These are phyloP conservation scores for Hemicrepidius hirtus DNA, from an alignment of 2,888 invertebrate species.

Conservation along the genomic window DNA sequence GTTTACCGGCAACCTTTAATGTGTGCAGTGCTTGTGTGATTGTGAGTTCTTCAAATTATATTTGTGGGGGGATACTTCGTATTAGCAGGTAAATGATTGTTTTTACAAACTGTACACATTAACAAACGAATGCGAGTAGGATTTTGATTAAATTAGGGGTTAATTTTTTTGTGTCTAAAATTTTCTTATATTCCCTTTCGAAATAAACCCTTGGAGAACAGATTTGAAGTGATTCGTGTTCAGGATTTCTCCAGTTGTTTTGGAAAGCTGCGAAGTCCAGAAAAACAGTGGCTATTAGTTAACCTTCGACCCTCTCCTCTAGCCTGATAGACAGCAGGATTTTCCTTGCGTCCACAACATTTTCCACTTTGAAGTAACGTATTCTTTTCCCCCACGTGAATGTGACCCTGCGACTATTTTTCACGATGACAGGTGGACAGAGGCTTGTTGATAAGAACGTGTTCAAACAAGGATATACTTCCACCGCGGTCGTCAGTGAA, in stretches of 20 bases:
- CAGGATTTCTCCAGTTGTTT: background rate
- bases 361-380: slow-evolving; percentile 48
- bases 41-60: too few species aligned
- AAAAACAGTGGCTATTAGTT: slow-evolving; percentile 36
- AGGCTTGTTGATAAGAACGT: slow-evolving; percentile 58
- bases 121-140: too few species aligned
- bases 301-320: slow-evolving; percentile 28
- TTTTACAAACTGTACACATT: too few species aligned
- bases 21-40: too few species aligned
- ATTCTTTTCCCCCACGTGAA: slow-evolving; percentile 47
- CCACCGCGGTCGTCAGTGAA: slow-evolving; percentile 49
- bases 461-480: slow-evolving; percentile 59
- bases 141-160: too few species aligned
- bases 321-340: slow-evolving; percentile 43
- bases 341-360: slow-evolving; percentile 38
- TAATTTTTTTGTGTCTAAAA: too few species aligned
- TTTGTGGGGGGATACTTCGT: too few species aligned
- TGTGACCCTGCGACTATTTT: slow-evolving; percentile 57
- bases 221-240: background rate
- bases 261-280: slow-evolving; percentile 6
- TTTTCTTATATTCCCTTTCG: background rate
- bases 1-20: too few species aligned
- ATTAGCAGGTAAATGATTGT: too few species aligned
- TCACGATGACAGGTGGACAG: slow-evolving; percentile 58
- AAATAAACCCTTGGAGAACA: background rate